Evolutionary conservation across 2,888 invertebrate species (phyloP), one percentile per base, ranked within the genome.

Genomic region (Malthinus seriepunctatus): DNA sequence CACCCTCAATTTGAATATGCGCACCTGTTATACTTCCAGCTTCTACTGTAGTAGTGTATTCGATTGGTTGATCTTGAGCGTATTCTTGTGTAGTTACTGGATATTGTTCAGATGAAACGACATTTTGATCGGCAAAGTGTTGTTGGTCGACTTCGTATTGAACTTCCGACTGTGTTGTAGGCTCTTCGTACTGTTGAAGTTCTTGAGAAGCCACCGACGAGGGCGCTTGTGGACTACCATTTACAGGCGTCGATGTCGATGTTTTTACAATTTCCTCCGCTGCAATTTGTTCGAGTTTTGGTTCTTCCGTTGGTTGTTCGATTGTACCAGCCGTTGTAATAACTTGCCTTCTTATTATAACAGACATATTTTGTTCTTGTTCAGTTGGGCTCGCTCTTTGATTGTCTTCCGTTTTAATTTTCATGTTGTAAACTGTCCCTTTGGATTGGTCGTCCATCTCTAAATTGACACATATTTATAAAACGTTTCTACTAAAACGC

Each of bases 321-420:
- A 81, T 73, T 4, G 77, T 75, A 8, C 80, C 79, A 0, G 77
- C 72, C 1, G 78, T 69, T 9, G 80, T 81, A 2, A 77, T 69
- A 1, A 71, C 67, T 15, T 79, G 71, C 48, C 73, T 66, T 9
- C 66, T 62, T 50, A 62, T 62, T n/a, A 62, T 62, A 6, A 62
- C 62, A 10, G 56, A 52, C 38, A 50, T 54, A 10, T 37, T 51
- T 9, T 53, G 49, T 15, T 59, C 59, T n/a, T 34, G 44, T 31
- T 34, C 50, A 0, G 62, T 15, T 8, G 56, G 10, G 8, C 74
- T 76, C 0, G 80, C 78, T 67, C 81, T 81, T 66, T 80, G 78
- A 65, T 81, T 81, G 12, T 80, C 78, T 42, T 78, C 78, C 7
- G 78, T 79, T 49, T 80, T 80, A 39, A 65, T 37, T 32, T 62